These are phyloP conservation scores for Eubucco bourcierii DNA, from an alignment of 2,113 vertebrate genomes.

Conservation along the genomic window DNA sequence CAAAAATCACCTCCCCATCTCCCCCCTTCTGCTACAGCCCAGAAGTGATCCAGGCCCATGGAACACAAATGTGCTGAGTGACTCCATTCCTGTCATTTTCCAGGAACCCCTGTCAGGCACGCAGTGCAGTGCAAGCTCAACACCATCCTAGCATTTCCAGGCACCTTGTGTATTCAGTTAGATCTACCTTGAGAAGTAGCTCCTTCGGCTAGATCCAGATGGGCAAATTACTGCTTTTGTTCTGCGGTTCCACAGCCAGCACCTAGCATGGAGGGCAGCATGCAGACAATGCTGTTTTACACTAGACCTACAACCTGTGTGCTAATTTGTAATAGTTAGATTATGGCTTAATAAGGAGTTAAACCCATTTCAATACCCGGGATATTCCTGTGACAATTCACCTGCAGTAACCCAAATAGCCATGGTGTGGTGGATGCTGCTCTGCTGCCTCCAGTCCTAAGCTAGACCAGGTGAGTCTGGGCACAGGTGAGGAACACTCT, in stretches of 20 bases:
- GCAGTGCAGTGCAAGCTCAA: neutral
- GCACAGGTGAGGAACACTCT: neutral
- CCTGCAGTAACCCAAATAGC: neutral
- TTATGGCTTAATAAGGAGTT: neutral
- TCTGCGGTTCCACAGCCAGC: neutral
- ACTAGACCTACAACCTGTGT: neutral
- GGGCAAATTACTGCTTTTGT: neutral
- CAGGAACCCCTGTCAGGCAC: neutral
- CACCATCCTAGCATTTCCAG: too few relatives aligned
- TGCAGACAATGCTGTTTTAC: neutral
- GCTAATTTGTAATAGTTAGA: neutral
- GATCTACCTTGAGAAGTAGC: neutral
- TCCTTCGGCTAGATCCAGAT: neutral
- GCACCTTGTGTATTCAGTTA: neutral
- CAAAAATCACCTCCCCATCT: neutral
- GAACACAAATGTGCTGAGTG: neutral
- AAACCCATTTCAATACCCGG: neutral
- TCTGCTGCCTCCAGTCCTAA: neutral
- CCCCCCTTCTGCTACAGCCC: neutral
- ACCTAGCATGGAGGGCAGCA: neutral
- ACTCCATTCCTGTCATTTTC: neutral
- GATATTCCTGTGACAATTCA: neutral
- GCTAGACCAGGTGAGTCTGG: neutral
- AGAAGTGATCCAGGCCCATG: neutral
- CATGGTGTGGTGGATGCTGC: fast-evolving